Base-by-base conservation (phyloP, 2,888 invertebrate genomes). In the Xestia sexstrigata region DNA sequence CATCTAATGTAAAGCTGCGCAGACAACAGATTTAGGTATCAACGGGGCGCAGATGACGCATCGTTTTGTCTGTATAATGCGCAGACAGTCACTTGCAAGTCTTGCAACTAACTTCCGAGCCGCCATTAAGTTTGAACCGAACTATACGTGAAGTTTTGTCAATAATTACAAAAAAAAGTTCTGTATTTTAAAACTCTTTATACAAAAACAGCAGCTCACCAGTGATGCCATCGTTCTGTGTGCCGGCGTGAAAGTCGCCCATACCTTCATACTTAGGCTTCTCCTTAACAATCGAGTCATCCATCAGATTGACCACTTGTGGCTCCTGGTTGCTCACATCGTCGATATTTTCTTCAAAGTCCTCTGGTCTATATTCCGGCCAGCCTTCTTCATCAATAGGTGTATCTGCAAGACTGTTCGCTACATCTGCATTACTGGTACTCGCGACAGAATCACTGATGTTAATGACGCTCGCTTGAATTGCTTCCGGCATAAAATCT, bases 151-250 rank as follows among this genome's bases (percentile, higher is more conserved):
- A 49, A 49, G 3, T 39, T 23, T 26, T 5, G 8, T 2, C 11
- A 62, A 17, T 39, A 17, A 23, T 17, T 42, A 6, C 1, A 9
- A 30, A 74, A 74, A 74, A 74, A 74, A 7, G 13, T 0, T 4
- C 8, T 26, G 17, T 30, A 49, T 30, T 39, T 23, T n/a, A n/a
- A 52, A 39, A 39, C 9, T 20, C 6, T 35, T 20, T 47, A 7
- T 20, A 42, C 13, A 42, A 62, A 75, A 68, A 15, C n/a, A 6
- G n/a, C 3, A 69, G 74, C 77, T 87, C 89, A 95, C 97, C 97
- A 81, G 98, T 98, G 0, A 97, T 96, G 0, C 98, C 98, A 92
- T 98, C 98, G 91, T 98, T 98, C 84, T 97, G 95, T 26, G 97
- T 97, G 78, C 97, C 97, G 8, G 97, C 97, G 74, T 97, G 96